These are phyloP conservation scores for Drosophila testacea DNA, from an alignment of 2,888 invertebrate genomes.

Conservation along the genomic window DNA sequence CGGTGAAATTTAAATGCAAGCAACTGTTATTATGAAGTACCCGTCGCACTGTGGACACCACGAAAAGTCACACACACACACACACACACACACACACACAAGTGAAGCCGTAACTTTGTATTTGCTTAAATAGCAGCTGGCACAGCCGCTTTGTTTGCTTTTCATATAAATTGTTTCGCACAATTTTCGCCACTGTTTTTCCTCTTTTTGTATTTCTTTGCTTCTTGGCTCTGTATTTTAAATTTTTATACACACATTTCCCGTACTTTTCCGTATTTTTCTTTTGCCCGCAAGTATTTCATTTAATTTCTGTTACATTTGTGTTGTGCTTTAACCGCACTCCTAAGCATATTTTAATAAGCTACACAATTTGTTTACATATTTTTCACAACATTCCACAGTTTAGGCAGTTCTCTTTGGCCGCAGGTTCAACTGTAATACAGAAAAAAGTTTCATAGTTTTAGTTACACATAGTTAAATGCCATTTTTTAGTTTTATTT, in stretches of 20 bases:
- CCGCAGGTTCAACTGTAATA: slow-evolving; percentile 19
- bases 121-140: slow-evolving; percentile 75
- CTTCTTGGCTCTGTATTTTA: slow-evolving; percentile 34
- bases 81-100: slow-evolving; percentile 25
- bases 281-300: slow-evolving; percentile 61
- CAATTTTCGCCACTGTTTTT: slow-evolving; percentile 54
- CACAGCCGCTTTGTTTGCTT: slow-evolving; percentile 56
- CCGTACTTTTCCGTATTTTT: slow-evolving; percentile 52
- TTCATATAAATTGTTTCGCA: slow-evolving; percentile 69
- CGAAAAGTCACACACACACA: slow-evolving; percentile 60
- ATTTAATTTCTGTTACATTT: slow-evolving; percentile 57
- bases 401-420: slow-evolving; percentile 21
- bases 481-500: background rate
- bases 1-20: slow-evolving; percentile 69
- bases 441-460: slow-evolving; percentile 42
- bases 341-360: slow-evolving; percentile 59
- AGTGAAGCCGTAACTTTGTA: slow-evolving; percentile 65
- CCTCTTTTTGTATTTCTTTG: slow-evolving; percentile 23
- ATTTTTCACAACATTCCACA: slow-evolving; percentile 27
- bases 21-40: slow-evolving; percentile 72
- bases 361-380: slow-evolving; percentile 45
- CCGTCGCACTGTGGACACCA: slow-evolving; percentile 60
- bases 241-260: slow-evolving; percentile 57
- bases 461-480: slow-evolving; percentile 28
- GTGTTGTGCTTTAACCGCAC: slow-evolving; percentile 16